A percentile compares a stretch with the other conserved stretches of the same genome.
Conservation (phyloP, 2,113 vertebrate species). For the Agapornis roseicollis region DNA sequence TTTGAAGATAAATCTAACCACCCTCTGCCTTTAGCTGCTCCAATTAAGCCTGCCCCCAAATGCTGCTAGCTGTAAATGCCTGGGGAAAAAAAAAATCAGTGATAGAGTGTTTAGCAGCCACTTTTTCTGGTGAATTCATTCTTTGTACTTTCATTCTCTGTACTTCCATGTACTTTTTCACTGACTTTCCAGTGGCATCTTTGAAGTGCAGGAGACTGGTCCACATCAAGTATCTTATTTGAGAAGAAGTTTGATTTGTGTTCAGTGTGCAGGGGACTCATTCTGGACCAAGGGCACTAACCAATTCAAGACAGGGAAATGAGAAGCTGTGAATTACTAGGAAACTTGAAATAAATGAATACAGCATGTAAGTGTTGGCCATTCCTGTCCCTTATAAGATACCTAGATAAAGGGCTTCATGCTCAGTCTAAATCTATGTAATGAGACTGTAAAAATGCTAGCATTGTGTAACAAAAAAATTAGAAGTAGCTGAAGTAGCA, state of each 20-base stretch:
- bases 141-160: background rate
- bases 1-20: background rate
- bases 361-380: background rate
- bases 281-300: background rate
- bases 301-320: background rate
- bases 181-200: background rate
- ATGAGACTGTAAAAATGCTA: background rate
- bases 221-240: background rate
- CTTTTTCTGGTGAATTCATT: background rate
- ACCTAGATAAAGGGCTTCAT: background rate
- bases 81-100: background rate
- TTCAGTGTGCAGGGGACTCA: background rate
- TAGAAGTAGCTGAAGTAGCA: background rate
- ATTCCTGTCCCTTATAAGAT: background rate
- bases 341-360: background rate
- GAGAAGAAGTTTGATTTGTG: background rate
- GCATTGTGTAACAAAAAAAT: background rate
- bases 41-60: background rate
- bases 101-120: background rate
- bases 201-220: background rate
- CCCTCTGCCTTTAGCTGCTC: background rate
- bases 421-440: background rate
- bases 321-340: accelerated
- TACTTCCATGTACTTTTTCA: background rate
- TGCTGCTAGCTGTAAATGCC: background rate